These are phyloP conservation scores for Thamnophis elegans DNA, from an alignment of 2,797 vertebrate genomes.

Conservation along the genomic window DNA sequence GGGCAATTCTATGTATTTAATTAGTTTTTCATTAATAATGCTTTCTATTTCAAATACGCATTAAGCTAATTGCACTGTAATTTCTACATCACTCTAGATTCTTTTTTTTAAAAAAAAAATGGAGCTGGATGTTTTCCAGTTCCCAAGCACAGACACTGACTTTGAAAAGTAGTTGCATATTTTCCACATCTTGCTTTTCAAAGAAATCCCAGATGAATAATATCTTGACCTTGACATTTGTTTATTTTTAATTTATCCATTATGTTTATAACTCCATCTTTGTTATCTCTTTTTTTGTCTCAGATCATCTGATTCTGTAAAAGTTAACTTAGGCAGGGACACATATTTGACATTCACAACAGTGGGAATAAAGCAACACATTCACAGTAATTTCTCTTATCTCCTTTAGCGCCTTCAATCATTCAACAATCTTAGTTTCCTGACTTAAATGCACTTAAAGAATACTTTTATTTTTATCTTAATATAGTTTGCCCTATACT, in stretches of 20 bases:
- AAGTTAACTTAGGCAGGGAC: neutral
- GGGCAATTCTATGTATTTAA: neutral
- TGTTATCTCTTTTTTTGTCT: neutral
- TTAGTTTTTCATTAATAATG: neutral
- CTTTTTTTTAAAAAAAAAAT: neutral
- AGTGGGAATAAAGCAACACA: neutral
- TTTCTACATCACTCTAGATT: neutral
- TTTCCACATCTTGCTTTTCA: neutral
- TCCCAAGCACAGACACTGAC: neutral
- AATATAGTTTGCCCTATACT: neutral
- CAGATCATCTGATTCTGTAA: neutral
- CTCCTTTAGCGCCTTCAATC: neutral
- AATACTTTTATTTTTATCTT: neutral
- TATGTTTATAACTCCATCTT: neutral
- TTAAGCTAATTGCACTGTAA: neutral
- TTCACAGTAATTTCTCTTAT: neutral
- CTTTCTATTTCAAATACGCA: neutral
- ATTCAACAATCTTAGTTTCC: neutral
- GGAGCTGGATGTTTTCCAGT: neutral
- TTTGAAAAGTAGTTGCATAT: neutral
- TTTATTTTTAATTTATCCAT: neutral
- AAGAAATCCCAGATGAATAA: neutral
- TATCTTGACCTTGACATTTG: neutral
- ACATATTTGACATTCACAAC: neutral
- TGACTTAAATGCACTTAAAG: neutral